Conservation (phyloP, 2,888 invertebrate species). For the Blastobasis adustella region DNA sequence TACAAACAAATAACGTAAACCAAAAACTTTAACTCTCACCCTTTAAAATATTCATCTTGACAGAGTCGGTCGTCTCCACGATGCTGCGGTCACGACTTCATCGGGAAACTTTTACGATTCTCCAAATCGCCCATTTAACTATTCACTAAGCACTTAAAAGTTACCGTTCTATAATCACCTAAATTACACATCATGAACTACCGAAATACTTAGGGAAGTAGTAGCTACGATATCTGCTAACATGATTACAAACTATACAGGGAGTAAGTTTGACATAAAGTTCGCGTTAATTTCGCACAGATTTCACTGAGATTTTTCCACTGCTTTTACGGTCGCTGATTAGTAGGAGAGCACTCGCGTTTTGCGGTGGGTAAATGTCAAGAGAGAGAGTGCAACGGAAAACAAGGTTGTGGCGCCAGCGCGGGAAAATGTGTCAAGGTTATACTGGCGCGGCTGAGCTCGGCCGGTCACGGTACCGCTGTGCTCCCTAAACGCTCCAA, state of each 20-base stretch:
- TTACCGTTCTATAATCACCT: slow-evolving; percentile 2
- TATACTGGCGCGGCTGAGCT: slow-evolving; percentile 44
- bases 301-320: slow-evolving; percentile 11
- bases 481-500: slow-evolving; percentile 28
- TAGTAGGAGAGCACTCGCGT: slow-evolving; percentile 40
- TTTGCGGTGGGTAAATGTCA: slow-evolving; percentile 59
- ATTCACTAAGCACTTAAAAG: slow-evolving; percentile 5
- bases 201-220: neutral
- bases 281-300: slow-evolving; percentile 7
- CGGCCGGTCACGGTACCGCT: slow-evolving; percentile 39
- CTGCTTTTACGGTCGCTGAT: slow-evolving; percentile 32
- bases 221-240: neutral
- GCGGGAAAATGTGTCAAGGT: slow-evolving; percentile 73
- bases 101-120: slow-evolving; percentile 14
- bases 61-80: slow-evolving; percentile 28
- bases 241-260: neutral
- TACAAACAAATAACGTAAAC: neutral
- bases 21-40: slow-evolving; percentile 33
- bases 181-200: slow-evolving; percentile 4
- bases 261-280: neutral
- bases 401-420: slow-evolving; percentile 59
- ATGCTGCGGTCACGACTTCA: slow-evolving; percentile 44
- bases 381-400: slow-evolving; percentile 61
- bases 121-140: slow-evolving; percentile 13
- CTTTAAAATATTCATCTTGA: slow-evolving; percentile 51